Percentiles rank a stretch among this genome's conserved stretches.
These are phyloP conservation scores for Pseudorectes ferrugineus DNA, from an alignment of 2,113 vertebrate species.

Conservation along the genomic window DNA sequence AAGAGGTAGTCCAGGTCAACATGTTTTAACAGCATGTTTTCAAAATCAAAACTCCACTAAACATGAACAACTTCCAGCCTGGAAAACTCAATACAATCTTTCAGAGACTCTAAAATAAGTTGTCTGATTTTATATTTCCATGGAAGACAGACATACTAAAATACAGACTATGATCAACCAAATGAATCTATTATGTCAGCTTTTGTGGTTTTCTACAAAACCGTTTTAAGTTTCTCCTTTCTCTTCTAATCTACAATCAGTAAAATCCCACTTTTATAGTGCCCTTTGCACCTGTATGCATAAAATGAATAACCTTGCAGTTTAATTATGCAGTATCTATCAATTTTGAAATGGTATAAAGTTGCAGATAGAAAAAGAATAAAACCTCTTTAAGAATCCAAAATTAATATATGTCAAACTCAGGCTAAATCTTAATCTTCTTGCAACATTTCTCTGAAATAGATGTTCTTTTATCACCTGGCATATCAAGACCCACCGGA, in stretches of 20 bases:
- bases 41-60: neutral
- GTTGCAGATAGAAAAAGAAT: slow-evolving; percentile 73
- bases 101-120: slow-evolving; percentile 29
- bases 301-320: slow-evolving; percentile 77
- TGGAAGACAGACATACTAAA: slow-evolving; percentile 26
- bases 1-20: neutral
- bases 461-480: slow-evolving; percentile 77
- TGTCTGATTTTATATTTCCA: slow-evolving; percentile 19
- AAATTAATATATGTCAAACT: slow-evolving; percentile 80
- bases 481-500: slow-evolving; percentile 66
- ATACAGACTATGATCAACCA: slow-evolving; percentile 44
- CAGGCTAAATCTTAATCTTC: slow-evolving; percentile 80
- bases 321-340: slow-evolving; percentile 77
- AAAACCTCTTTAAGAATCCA: slow-evolving; percentile 72
- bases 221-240: slow-evolving; percentile 66
- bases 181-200: slow-evolving; percentile 70
- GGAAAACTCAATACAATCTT: neutral
- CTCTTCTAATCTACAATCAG: slow-evolving; percentile 74
- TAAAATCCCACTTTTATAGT: slow-evolving; percentile 73
- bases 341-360: slow-evolving; percentile 72
- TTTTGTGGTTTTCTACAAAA: slow-evolving; percentile 66
- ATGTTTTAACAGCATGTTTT: neutral
- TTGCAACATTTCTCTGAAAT: slow-evolving; percentile 76
- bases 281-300: slow-evolving; percentile 76
- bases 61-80: neutral